These are phyloP conservation scores for Halictus rubicundus DNA, from an alignment of 1,140 invertebrate genomes.

Conservation along the genomic window DNA sequence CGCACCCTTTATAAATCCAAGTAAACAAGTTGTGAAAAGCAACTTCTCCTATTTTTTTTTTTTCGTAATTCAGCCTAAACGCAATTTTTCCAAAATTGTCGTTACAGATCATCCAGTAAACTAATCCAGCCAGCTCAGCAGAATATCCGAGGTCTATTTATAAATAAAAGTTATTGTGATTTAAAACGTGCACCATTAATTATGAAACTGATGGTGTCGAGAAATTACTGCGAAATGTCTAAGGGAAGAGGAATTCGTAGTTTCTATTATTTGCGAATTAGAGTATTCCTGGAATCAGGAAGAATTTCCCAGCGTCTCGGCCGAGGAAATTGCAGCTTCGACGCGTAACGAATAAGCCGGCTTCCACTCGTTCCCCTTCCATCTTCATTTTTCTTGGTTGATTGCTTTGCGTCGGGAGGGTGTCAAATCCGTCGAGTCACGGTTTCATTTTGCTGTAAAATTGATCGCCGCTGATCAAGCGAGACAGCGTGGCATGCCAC, in stretches of 20 bases:
- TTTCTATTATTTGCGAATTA: conserved; percentile 14
- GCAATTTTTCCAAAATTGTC: too few species aligned
- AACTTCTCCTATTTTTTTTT: too few species aligned
- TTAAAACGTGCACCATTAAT: too few species aligned
- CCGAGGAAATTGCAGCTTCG: not conserved
- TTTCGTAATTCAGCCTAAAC: too few species aligned
- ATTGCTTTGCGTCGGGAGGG: conserved; percentile 4
- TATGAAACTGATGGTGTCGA: too few species aligned
- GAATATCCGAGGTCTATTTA: too few species aligned
- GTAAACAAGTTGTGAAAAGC: too few species aligned
- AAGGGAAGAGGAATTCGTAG: not conserved
- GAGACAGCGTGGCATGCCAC: not conserved
- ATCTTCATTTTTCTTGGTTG: conserved; percentile 3
- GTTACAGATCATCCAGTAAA: too few species aligned
- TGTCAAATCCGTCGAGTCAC: not conserved
- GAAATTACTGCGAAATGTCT: not conserved
- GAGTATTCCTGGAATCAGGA: not conserved
- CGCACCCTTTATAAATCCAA: too few species aligned
- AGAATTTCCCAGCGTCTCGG: not conserved
- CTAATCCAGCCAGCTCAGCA: too few species aligned
- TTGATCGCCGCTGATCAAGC: conserved; percentile 2
- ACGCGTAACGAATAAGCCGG: conserved; percentile 7
- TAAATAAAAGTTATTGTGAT: too few species aligned
- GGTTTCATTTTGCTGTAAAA: conserved; percentile 2
- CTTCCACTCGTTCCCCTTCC: not conserved